Evolutionary conservation across 2,888 invertebrate species (phyloP), one percentile per base, ranked within the genome.

Genomic region (Eurytoma californica): DNA sequence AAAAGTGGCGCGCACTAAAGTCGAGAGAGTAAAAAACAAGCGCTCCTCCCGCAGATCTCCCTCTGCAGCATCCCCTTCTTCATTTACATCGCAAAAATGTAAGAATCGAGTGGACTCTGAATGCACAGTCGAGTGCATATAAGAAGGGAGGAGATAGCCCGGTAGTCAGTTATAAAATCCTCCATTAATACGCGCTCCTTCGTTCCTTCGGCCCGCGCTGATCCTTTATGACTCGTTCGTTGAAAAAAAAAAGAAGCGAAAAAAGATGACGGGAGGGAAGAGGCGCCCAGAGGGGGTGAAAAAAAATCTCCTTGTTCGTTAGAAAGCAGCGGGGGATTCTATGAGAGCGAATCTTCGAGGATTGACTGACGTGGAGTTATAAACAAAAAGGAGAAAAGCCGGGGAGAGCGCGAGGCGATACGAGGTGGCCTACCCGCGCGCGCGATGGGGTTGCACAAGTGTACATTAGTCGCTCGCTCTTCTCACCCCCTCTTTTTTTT

Each of bases 301-400:
- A 24, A 24, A 24, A 61, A 69, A 65, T 58, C 58, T 74, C 53
- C 53, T 47, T 13, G 28, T 24, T 65, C 49, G 53, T 24, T 30
- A 53, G 72, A 79, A 47, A 55, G 53, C 51, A 65, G 49, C 14
- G 61, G 12, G 39, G 68, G 60, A 61, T 61, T 60, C 60, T 65
- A 61, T 73, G 60, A 75, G 61, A 75, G 75, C 53, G 68, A 75
- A 75, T 75, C 75, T 68, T 75, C 75, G 68, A 75, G 75, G 75
- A 75, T 67, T 75, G 68, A 24, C 24, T 24, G 24, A 30, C 20
- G 75, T 30, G 18, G 83, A 65, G 82, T 70, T 67, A 60, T 58
- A 66, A 80, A 73, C 72, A 65, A 72, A 76, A 68, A 77, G 55
- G 55, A 67, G 53, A 49, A 73, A 65, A 69, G 58, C 39, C 60